These are phyloP conservation scores for Meteorus colon DNA, from an alignment of 2,888 invertebrate species.

Conservation along the genomic window DNA sequence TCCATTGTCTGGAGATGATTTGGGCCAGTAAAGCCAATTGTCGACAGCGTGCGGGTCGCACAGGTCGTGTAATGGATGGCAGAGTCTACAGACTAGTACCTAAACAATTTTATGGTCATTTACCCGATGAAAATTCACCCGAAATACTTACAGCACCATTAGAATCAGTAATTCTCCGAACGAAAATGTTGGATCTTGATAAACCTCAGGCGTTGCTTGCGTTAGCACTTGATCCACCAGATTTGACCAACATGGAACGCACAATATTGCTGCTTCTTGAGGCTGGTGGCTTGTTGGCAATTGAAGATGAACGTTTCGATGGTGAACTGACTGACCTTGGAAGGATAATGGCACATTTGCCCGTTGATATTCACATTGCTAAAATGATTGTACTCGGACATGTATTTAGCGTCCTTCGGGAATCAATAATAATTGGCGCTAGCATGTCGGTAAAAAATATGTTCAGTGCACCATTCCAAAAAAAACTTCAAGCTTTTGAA, in stretches of 20 bases:
- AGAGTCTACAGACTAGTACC: conserved; percentile 88
- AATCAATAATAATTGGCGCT: conserved; percentile 90
- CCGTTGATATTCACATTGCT: conserved; percentile 86
- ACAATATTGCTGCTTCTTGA: conserved; percentile 91
- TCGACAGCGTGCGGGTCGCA: conserved; percentile 91
- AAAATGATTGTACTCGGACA: conserved; percentile 92
- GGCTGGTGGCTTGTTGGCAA: conserved; percentile 84
- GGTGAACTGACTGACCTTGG: conserved; percentile 93
- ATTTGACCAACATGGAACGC: conserved; percentile 85
- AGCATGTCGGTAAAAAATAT: conserved; percentile 87
- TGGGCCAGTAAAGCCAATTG: conserved; percentile 96
- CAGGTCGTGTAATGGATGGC: conserved; percentile 90
- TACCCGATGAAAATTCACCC: conserved; percentile 78
- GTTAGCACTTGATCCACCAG: conserved; percentile 90
- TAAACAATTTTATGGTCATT: conserved; percentile 77
- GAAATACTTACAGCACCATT: conserved; percentile 89
- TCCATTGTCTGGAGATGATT: conserved; percentile 82
- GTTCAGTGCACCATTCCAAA: conserved; percentile 84
- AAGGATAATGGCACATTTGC: conserved; percentile 85
- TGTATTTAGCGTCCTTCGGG: conserved; percentile 88
- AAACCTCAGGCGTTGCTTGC: conserved; percentile 87
- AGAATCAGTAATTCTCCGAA: conserved; percentile 84
- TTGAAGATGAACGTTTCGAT: conserved; percentile 78
- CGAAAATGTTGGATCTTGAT: conserved; percentile 89
- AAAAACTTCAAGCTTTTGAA: conserved; percentile 81